A percentile compares a stretch with the other conserved stretches of the same genome.
phyloP scores from a whole-genome alignment of 2,113 vertebrate species.

The Sphyrna mokarran region DNA sequence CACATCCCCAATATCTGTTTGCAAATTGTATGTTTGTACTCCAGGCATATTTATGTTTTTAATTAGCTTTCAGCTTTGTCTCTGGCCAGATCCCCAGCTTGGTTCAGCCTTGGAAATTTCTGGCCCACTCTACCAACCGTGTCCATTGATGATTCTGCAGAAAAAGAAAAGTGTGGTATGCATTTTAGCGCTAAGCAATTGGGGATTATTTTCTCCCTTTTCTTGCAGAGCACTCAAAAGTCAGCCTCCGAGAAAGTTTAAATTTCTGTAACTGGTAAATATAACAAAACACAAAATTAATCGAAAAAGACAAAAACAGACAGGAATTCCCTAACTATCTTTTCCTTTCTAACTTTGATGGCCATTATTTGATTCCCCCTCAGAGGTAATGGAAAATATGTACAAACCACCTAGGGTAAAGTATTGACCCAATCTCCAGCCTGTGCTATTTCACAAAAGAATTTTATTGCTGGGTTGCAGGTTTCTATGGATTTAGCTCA shows the following conservation, averaged over 20 bases:
- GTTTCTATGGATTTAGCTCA: background rate
- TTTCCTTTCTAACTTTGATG: background rate
- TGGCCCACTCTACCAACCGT: background rate
- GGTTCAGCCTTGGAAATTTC: background rate
- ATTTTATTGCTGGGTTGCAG: background rate
- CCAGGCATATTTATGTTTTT: background rate
- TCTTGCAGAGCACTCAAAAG: background rate
- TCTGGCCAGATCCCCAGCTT: background rate
- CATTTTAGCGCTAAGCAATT: background rate
- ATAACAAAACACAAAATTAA: background rate
- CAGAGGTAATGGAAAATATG: background rate
- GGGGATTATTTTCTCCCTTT: background rate
- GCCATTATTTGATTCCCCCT: background rate
- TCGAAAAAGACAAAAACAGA: background rate
- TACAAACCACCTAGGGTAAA: background rate
- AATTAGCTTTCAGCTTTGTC: background rate
- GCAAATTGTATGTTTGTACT: slow-evolving; percentile 17
- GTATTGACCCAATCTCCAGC: background rate
- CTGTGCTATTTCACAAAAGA: background rate
- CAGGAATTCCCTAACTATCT: background rate
- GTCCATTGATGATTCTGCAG: background rate
- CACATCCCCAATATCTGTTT: background rate
- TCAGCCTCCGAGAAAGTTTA: background rate
- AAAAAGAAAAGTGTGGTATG: background rate
- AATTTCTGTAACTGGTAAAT: background rate